A percentile compares a stretch with the other conserved stretches of the same genome.
These are phyloP conservation scores for Oreochromis spilurus DNA, from an alignment of 2,113 vertebrate species.

Conservation along the genomic window DNA sequence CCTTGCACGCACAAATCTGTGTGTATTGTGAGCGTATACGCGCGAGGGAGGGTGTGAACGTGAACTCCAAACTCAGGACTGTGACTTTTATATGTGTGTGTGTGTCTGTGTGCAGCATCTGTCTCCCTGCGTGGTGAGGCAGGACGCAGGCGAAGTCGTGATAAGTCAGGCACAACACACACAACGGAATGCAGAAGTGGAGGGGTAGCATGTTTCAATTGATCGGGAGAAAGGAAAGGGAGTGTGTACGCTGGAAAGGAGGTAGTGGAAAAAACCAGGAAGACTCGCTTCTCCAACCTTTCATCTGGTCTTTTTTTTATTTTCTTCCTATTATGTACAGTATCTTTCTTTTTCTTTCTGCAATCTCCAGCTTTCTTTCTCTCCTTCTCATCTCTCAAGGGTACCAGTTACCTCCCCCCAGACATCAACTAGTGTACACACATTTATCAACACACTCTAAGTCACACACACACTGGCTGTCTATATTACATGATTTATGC, in stretches of 20 bases:
- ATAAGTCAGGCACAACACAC: constrained; percentile 38
- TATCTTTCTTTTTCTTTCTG: not conserved
- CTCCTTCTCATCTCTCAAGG: constrained; percentile 17
- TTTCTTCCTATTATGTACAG: not conserved
- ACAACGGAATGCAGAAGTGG: not conserved
- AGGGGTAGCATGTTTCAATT: not conserved
- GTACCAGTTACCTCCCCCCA: constrained; percentile 16
- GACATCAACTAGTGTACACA: constrained; percentile 10
- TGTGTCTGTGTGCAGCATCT: not conserved
- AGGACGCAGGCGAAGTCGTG: constrained; percentile 32
- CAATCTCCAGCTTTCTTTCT: not conserved
- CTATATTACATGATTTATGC: constrained; percentile 58
- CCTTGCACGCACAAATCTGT: not conserved
- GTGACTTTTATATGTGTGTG: not conserved
- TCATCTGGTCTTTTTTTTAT: not conserved
- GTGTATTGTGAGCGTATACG: not conserved
- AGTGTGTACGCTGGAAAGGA: not conserved
- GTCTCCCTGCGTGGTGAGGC: constrained; percentile 5
- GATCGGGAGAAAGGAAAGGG: not conserved
- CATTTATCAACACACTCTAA: not conserved
- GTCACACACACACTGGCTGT: constrained; percentile 26
- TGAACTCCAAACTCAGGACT: not conserved
- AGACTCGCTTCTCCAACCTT: not conserved
- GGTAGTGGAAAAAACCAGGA: not conserved
- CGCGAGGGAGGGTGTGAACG: not conserved